Percentiles rank a stretch among this genome's conserved stretches.
These are phyloP conservation scores for Limnephilus auricula DNA, from an alignment of 2,888 invertebrate species.

Conservation along the genomic window DNA sequence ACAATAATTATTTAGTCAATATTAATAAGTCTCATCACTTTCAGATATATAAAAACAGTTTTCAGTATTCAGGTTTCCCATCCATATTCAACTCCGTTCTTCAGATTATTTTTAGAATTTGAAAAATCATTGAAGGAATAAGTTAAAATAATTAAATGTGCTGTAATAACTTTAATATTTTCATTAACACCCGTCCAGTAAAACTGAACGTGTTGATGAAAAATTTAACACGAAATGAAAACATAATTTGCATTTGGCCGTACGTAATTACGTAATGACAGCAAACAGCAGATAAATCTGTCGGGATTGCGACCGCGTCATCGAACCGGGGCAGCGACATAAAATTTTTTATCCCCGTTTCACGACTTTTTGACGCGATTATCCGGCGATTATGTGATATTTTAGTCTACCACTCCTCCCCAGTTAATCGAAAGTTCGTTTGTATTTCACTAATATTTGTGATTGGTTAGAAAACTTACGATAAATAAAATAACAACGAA, in stretches of 20 bases:
- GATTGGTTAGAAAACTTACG: not conserved
- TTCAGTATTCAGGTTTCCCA: not conserved
- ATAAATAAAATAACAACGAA: not conserved
- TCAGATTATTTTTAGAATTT: not conserved
- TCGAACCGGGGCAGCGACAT: not conserved
- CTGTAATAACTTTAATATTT: not conserved
- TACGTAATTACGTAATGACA: not conserved
- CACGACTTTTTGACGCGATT: not conserved
- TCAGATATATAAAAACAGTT: too few species aligned
- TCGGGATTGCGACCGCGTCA: not conserved
- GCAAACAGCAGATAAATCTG: not conserved
- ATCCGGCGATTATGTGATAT: not conserved
- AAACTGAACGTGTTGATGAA: not conserved
- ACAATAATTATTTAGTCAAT: too few species aligned
- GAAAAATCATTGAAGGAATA: not conserved
- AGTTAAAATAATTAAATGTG: not conserved
- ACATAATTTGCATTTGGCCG: not conserved
- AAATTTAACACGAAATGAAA: not conserved
- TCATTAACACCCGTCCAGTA: not conserved
- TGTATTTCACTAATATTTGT: not conserved
- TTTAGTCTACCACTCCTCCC: not conserved
- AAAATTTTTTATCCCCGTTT: not conserved
- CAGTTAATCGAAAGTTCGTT: not conserved
- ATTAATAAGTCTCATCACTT: too few species aligned
- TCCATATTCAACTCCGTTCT: not conserved